Evolutionary conservation across 2,113 vertebrate species (phyloP).

Genomic region (Ceyx melanurus): DNA sequence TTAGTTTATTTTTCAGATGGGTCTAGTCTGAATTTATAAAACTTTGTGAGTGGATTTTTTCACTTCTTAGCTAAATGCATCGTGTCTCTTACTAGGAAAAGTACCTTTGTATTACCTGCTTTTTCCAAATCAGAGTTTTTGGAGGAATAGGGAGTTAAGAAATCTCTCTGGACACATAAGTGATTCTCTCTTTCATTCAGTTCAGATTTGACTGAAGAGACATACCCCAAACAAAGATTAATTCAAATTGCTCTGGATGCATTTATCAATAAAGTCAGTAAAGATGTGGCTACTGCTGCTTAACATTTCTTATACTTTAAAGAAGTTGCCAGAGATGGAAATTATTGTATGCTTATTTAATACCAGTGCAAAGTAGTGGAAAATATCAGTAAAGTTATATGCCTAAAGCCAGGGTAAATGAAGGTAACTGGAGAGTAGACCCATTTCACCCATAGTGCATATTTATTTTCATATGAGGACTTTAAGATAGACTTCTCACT

Average conservation of each 20-base stretch:
- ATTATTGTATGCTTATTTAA: not conserved
- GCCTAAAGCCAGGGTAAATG: not conserved
- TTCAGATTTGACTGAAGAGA: not conserved
- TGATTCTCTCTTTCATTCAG: not conserved
- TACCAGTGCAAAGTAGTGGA: not conserved
- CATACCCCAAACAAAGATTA: not conserved
- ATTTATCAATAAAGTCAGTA: not conserved
- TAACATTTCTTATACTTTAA: not conserved
- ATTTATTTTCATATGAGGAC: not conserved
- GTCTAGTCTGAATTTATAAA: not conserved
- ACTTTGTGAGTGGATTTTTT: not conserved
- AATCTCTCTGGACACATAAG: not conserved
- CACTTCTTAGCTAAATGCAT: not conserved
- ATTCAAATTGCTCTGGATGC: not conserved
- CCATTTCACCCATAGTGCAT: not conserved
- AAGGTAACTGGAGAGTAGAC: not conserved
- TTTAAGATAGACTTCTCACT: not conserved
- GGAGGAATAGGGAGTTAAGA: not conserved
- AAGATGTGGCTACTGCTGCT: not conserved
- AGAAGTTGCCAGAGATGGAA: not conserved
- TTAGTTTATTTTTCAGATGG: not conserved
- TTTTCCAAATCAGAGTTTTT: not conserved
- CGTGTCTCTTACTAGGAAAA: not conserved
- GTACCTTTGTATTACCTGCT: not conserved
- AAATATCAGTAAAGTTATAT: not conserved